Evolutionary conservation across 1,140 invertebrate genomes (phyloP).

Genomic region (Rhysida immarginata): DNA sequence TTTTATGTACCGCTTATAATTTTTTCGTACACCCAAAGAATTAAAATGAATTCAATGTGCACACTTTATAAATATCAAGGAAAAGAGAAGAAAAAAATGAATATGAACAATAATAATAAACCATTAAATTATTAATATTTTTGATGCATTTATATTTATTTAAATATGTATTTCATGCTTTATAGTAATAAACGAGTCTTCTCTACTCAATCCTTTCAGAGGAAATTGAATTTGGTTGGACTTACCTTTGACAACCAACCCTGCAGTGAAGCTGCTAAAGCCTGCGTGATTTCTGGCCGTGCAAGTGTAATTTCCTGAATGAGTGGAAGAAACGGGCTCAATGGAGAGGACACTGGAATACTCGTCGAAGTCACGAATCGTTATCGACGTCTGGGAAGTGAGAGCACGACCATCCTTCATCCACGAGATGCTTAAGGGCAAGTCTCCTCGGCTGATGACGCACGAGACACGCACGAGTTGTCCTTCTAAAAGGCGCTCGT

Average conservation of each 20-base stretch:
- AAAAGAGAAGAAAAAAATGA: no score
- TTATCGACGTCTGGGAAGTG: slow-evolving; percentile 10
- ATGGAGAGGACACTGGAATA: slow-evolving; percentile 40
- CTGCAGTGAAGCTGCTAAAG: slow-evolving; percentile 59
- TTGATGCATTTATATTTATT: no score
- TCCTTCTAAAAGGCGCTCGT: slow-evolving; percentile 55
- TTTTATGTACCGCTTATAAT: no score
- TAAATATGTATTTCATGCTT: no score
- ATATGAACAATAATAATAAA: no score
- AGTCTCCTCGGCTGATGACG: slow-evolving; percentile 62
- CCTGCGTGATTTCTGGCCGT: slow-evolving; percentile 58
- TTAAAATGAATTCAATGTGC: no score
- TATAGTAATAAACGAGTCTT: no score
- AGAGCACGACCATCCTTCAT: slow-evolving; percentile 55
- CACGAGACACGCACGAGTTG: slow-evolving; percentile 69
- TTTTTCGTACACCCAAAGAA: no score
- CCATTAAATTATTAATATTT: no score
- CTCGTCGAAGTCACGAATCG: neutral
- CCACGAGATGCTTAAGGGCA: slow-evolving; percentile 56
- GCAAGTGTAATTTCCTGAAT: slow-evolving; percentile 66
- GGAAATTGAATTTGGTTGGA: no score
- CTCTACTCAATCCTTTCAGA: no score
- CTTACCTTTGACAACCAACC: slow-evolving; percentile 43
- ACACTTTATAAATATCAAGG: no score
- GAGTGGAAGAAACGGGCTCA: slow-evolving; percentile 50